Evolutionary conservation across 2,888 invertebrate genomes (phyloP).

Genomic region (Euzophera pinguis): DNA sequence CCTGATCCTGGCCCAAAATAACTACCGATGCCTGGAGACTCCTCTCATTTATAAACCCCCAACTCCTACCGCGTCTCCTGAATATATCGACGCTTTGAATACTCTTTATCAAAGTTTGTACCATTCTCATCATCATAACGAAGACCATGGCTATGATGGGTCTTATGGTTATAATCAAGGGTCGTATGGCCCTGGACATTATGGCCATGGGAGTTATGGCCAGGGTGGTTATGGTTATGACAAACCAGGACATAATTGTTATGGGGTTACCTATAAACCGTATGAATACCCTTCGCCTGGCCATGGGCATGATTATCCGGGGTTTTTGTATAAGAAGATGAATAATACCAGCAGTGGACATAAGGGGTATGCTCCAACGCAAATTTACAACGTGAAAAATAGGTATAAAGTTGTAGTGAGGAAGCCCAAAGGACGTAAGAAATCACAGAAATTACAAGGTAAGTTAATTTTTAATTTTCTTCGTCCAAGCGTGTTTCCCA

Average conservation of each 20-base stretch:
- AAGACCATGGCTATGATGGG: constrained; percentile 23
- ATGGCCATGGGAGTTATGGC: constrained; percentile 8
- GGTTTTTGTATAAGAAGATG: constrained; percentile 39
- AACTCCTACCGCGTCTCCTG: constrained; percentile 57
- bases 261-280: constrained; percentile 1
- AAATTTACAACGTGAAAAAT: constrained; percentile 49
- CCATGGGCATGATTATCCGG: neutral
- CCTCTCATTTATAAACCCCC: constrained; percentile 65
- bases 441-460: constrained; percentile 47
- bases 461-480: constrained; percentile 28
- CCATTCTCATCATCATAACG: constrained; percentile 39
- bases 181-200: neutral
- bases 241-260: neutral
- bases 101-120: constrained; percentile 41
- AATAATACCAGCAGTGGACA: constrained; percentile 34
- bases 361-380: constrained; percentile 48
- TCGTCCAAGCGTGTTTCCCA: too few species aligned
- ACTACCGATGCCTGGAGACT: constrained; percentile 56
- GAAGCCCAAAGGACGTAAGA: constrained; percentile 44
- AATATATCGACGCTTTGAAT: constrained; percentile 67
- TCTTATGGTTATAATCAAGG: constrained; percentile 5
- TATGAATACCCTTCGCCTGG: neutral
- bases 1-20: constrained; percentile 62
- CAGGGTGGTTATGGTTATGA: constrained; percentile 19
- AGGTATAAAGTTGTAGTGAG: constrained; percentile 58